Base-by-base conservation (phyloP, 1,140 invertebrate species). In the Idris sp. region DNA sequence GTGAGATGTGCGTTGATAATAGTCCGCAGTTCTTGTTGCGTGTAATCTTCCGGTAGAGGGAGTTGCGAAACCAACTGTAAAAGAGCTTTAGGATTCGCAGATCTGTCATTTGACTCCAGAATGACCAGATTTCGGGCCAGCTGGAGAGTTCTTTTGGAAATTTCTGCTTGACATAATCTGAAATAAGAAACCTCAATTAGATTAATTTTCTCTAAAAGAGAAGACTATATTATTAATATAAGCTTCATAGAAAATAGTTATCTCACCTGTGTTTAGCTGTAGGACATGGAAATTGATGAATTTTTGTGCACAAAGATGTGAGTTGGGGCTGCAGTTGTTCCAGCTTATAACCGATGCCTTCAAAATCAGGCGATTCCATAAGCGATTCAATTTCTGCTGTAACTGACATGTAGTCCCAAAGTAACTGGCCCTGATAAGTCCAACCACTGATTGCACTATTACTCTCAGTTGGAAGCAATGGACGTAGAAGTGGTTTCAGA, bases 351-450 rank as follows among this genome's bases (percentile, higher is more conserved):
- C 88, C 84, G 65, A 90, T 87, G 61, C 86, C 82, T 6, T 78
- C 64, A 2, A 49, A 51, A 26, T 82, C 79, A 1, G 72, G 28
- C 6, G 74, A 65, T n/a, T 75, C 76, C 54, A 89, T 81, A 2
- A 91, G 72, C 4, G 79, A 69, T 26, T 91, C 83, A 10, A 92
- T 83, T 48, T 88, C 85, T 11, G 80, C 71, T 13, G 89, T 90
- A 5, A 93, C 88, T 18, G 88, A 88, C 44, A 94, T 90, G 64
- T 92, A 94, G 76, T 94, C 92, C 74, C 91, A 86, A 33, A 92
- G 89, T 14, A 94, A 89, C 73, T 91, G 89, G 14, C 93, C 93
- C 59, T 90, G 90, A 77, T 86, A 80, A n/a, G 81, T 51, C 91
- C 91, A 92, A 43, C 89, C 88, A 48, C 86, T 83, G 26, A 92